Evolutionary conservation across 1,140 invertebrate genomes (phyloP), one percentile per base, ranked within the genome.

Genomic region (Bombus breviceps): DNA sequence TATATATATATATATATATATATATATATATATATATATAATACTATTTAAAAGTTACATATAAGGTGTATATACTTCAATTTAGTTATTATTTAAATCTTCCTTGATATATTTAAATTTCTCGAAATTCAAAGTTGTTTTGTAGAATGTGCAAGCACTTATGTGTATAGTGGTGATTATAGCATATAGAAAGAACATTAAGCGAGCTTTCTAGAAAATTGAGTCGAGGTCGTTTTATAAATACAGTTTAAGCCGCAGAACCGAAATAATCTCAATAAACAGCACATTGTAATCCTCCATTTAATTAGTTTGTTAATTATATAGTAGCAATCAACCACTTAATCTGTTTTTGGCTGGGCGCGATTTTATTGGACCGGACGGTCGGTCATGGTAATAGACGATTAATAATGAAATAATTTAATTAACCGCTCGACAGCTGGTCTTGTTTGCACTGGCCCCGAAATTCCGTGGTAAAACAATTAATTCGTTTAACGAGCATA

Each of bases 291-390:
- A 78, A 57, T 83, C 47, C 82, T 32, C 39, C 37, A 64, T 68
- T 77, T 83, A 83, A 78, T 83, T 83, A 69, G 62, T 78, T 69
- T 37, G 37, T 78, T 83, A 77, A 83, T 83, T 78, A 83, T 83
- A 77, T 62, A 76, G 81, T 34, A 57, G 25, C 81, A 83, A 83
- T 83, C 81, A 83, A 28, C 18, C 64, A 69, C 74, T 77, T 77
- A 37, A 76, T 77, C 59, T 66, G 74, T 83, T 83, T 83, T 83
- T 77, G 74, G 64, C 12, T n/a, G 32, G 12, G 13, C 34, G 5
- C 43, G 64, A 68, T 68, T 69, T 32, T 64, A 32, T 74, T 81
- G 18, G 80, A 12, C 28, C 3, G 74, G 32, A n/a, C 57, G 57
- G 28, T 34, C 57, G 73, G 43, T 34, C 64, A 9, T 66, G 39